Percentiles rank a stretch among this genome's conserved stretches.
Evolutionary conservation across 2,888 invertebrate species (phyloP).

Genomic region (Barypeithes pellucidus): DNA sequence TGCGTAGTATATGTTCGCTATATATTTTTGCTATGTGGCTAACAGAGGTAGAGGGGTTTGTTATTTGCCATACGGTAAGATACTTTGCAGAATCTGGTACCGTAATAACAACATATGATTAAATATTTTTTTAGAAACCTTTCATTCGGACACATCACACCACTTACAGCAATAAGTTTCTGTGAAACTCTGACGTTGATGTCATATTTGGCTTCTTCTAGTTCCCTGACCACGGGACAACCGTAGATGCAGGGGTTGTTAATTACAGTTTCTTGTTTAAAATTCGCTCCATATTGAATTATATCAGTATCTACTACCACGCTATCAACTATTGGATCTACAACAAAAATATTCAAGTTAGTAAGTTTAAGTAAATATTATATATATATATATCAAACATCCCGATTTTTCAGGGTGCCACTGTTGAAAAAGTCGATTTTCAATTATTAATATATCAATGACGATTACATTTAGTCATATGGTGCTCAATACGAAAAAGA

Average conservation of each 20-base stretch:
- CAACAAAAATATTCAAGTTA: not conserved
- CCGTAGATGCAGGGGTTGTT: slow-evolving; percentile 28
- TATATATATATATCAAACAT: too few species aligned
- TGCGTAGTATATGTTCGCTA: too few species aligned
- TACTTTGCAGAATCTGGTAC: too few species aligned
- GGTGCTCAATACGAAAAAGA: too few species aligned
- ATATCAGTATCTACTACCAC: not conserved
- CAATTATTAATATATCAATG: too few species aligned
- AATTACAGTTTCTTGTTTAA: slow-evolving; percentile 19
- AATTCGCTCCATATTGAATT: slow-evolving; percentile 36
- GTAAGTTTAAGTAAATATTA: not conserved
- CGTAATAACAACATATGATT: too few species aligned
- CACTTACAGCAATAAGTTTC: slow-evolving; percentile 12
- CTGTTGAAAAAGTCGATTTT: too few species aligned
- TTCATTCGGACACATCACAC: not conserved
- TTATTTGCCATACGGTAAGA: too few species aligned
- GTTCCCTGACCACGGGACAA: slow-evolving; percentile 18
- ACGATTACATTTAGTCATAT: too few species aligned
- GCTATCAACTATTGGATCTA: slow-evolving; percentile 29
- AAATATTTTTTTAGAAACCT: not conserved
- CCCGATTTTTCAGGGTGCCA: too few species aligned
- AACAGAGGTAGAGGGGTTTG: too few species aligned
- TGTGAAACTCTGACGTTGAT: not conserved
- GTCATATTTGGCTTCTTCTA: slow-evolving; percentile 20
- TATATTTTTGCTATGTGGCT: too few species aligned